Conservation (phyloP, 2,113 vertebrate genomes). For the Microtus montanus region DNA sequence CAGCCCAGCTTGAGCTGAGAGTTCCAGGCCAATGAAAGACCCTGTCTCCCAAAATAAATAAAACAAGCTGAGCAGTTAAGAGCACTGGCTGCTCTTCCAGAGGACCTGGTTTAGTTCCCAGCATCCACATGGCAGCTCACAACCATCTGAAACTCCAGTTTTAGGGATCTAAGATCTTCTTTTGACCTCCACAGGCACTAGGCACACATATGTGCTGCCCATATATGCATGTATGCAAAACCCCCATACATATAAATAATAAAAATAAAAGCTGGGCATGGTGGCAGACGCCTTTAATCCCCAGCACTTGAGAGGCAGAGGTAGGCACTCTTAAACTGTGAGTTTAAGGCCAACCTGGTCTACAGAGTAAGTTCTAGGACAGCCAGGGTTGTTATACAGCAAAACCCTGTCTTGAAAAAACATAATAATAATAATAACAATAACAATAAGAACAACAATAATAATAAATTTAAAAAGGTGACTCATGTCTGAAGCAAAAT, state of each 20-base stretch:
- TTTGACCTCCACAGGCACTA: background rate
- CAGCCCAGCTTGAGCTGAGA: background rate
- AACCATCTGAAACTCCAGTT: background rate
- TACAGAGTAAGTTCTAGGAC: too few species aligned
- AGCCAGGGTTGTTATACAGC: too few species aligned
- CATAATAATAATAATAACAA: background rate
- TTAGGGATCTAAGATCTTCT: background rate
- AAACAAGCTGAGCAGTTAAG: background rate
- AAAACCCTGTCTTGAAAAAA: background rate
- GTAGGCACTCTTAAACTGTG: background rate
- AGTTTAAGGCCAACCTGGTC: background rate
- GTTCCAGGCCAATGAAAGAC: background rate
- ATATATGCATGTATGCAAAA: background rate
- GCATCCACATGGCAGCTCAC: background rate
- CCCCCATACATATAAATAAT: background rate
- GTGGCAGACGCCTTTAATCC: background rate
- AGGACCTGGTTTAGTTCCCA: background rate
- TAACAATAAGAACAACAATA: background rate
- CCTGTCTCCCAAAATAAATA: background rate
- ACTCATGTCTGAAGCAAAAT: background rate
- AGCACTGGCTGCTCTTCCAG: background rate
- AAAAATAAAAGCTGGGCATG: background rate
- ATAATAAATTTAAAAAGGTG: background rate
- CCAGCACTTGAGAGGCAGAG: background rate
- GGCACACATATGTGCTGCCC: background rate